phyloP scores from a whole-genome alignment of 2,797 vertebrate species.

The Scarus forsteni region DNA sequence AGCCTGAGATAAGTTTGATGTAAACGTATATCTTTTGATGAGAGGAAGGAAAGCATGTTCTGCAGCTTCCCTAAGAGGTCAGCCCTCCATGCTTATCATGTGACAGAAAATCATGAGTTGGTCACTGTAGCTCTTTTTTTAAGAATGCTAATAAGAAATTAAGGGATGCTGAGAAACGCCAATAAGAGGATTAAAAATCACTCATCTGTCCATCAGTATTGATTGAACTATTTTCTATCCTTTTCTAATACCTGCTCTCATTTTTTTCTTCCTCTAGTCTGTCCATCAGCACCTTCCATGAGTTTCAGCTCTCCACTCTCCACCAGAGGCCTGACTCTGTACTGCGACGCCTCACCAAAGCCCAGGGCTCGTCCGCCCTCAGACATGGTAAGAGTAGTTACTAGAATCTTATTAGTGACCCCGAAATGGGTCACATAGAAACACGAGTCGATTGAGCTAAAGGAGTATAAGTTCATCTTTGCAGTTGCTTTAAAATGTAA shows the following conservation, averaged over 20 bases:
- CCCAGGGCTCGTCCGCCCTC: conserved; percentile 60
- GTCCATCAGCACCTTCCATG: conserved; percentile 85
- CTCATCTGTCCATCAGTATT: conserved; percentile 16
- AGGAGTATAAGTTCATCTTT: conserved; percentile 16
- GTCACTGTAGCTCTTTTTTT: too few relatives aligned
- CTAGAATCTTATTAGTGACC: conserved; percentile 47
- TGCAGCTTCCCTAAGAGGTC: too few relatives aligned
- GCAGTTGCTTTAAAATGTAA: background rate
- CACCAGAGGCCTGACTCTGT: conserved; percentile 87
- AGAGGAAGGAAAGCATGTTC: too few relatives aligned
- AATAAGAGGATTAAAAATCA: too few relatives aligned
- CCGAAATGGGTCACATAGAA: conserved; percentile 2
- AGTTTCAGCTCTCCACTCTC: conserved; percentile 84
- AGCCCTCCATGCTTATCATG: too few relatives aligned
- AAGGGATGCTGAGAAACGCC: too few relatives aligned
- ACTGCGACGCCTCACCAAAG: conserved; percentile 79
- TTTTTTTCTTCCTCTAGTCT: conserved; percentile 53
- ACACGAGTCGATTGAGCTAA: background rate
- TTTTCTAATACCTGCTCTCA: conserved; percentile 7
- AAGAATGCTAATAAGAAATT: too few relatives aligned
- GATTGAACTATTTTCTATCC: conserved; percentile 37
- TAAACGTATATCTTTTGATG: too few relatives aligned
- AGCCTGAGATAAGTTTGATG: too few relatives aligned
- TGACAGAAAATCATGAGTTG: too few relatives aligned
- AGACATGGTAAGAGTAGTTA: conserved; percentile 65